Percentiles rank a stretch among this genome's conserved stretches.
phyloP scores from a whole-genome alignment of 1,140 invertebrate genomes.

The Dryas iulia region DNA sequence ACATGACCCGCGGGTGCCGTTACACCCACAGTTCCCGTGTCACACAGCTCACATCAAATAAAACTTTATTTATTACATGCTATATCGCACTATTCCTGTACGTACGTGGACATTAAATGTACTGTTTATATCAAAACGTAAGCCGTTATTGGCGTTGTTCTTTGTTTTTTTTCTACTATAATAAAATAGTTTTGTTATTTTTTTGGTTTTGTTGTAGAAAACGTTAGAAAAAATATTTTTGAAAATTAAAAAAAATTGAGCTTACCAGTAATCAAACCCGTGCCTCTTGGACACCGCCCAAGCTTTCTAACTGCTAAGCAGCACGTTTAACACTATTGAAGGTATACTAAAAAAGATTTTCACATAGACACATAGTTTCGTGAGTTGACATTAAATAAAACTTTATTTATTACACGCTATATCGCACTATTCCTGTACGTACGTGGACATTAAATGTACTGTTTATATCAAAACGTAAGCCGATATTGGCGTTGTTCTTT shows the following conservation, averaged over 20 bases:
- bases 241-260: too few species aligned
- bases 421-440: conserved; percentile 32
- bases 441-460: conserved; percentile 25
- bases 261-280: too few species aligned
- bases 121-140: conserved; percentile 26
- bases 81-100: conserved; percentile 35
- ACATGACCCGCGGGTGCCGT: conserved; percentile 54
- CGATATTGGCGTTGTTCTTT: background rate
- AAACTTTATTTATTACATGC: conserved; percentile 61
- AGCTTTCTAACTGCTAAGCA: too few species aligned
- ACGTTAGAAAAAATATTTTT: too few species aligned
- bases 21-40: conserved; percentile 48
- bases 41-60: conserved; percentile 56
- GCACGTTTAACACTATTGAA: too few species aligned
- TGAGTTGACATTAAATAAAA: conserved; percentile 59
- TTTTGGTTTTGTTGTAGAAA: too few species aligned
- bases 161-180: background rate
- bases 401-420: conserved; percentile 57
- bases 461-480: conserved; percentile 24
- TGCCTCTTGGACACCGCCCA: too few species aligned
- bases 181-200: too few species aligned
- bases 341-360: too few species aligned
- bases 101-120: conserved; percentile 25
- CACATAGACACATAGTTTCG: too few species aligned
- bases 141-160: conserved; percentile 4